Evolutionary conservation across 2,797 vertebrate genomes (phyloP), one percentile per base, ranked within the genome.

Genomic region (Myripristis murdjan): DNA sequence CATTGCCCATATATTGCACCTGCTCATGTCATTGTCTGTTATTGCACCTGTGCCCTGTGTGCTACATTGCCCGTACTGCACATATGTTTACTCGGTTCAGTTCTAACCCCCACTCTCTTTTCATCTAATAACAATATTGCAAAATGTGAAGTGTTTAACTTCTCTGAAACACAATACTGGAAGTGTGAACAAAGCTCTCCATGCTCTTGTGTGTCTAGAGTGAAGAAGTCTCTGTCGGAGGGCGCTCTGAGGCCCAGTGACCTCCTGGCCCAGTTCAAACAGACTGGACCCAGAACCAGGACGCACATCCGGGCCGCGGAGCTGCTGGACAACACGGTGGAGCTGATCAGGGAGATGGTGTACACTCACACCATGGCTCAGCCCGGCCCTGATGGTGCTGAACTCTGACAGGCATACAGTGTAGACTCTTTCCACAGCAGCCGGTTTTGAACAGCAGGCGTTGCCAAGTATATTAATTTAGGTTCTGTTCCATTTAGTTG

Each of bases 331-430:
- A 95, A 94, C 82, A 94, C 95, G 0, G 94, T 95, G 79, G 95
- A 95, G 77, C 88, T 95, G 82, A 95, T 96, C 82, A 84, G 94
- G 73, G 93, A 96, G 90, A 94, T 96, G 94, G 95, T 95, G 66
- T 95, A 96, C 90, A 95, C 93, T 0, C 88, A 93, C 87, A 89
- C 85, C 1, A 94, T 95, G 94, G 79, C 65, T 57, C 87, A 90
- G 75, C 87, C 91, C 23, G 78, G 69, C 53, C 77, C 86, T 48
- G 86, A 87, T 5, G 94, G 95, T 95, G 92, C 56, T n/a, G 4
- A 71, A 31, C 60, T 37, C 18, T 24, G 62, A 4, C n/a, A 9
- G 2, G 15, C 0, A 57, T 11, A 41, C 16, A 20, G 43, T 1
- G 14, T 15, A 48, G 10, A 31, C 28, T 31, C 4, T 4, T 31